A percentile compares a stretch with the other conserved stretches of the same genome.
Evolutionary conservation across 2,113 vertebrate species (phyloP).

Genomic region (Atractosteus spatula): DNA sequence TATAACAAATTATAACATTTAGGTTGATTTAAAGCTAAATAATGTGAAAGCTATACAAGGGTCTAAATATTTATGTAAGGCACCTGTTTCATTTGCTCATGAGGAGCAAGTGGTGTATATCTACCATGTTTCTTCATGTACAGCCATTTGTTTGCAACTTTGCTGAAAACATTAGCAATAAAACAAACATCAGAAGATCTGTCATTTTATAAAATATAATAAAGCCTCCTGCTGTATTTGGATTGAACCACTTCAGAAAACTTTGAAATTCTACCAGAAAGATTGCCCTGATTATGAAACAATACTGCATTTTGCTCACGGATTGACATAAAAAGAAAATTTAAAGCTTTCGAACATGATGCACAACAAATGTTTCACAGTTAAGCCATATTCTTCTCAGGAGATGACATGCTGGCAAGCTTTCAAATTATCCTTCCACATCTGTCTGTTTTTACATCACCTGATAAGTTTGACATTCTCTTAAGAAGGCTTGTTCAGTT

Average conservation of each 20-base stretch:
- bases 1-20: too few species aligned
- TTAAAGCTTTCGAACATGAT: constrained; percentile 34
- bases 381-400: constrained; percentile 15
- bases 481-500: neutral
- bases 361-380: constrained; percentile 24
- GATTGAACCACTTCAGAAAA: constrained; percentile 27
- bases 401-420: constrained; percentile 8
- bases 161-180: constrained; percentile 10
- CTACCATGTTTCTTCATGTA: too few species aligned
- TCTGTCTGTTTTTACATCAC: neutral
- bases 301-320: constrained; percentile 31
- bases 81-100: neutral
- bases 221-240: constrained; percentile 19
- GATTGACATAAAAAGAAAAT: constrained; percentile 38
- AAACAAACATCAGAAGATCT: neutral
- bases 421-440: constrained; percentile 3
- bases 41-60: too few species aligned
- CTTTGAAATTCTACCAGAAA: constrained; percentile 34
- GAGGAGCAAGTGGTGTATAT: too few species aligned
- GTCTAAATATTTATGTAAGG: neutral
- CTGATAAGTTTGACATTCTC: neutral
- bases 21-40: too few species aligned
- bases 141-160: constrained; percentile 9
- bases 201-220: constrained; percentile 31
- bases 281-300: constrained; percentile 31